A percentile compares a stretch with the other conserved stretches of the same genome.
Evolutionary conservation across 2,888 invertebrate species (phyloP).

Genomic region (Euzophera pinguis): DNA sequence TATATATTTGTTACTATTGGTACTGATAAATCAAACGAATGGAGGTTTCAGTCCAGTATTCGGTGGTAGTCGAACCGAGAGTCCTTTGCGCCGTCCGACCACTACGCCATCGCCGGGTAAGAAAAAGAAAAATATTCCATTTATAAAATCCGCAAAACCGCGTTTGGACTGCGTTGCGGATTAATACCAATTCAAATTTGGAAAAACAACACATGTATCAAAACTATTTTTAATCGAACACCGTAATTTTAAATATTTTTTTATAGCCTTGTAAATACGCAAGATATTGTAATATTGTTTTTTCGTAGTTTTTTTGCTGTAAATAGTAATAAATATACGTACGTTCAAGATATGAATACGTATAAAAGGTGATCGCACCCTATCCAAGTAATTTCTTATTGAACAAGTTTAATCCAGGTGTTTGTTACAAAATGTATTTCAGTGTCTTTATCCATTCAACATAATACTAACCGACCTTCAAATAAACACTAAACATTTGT

Average conservation of each 20-base stretch:
- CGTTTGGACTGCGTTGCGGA: not conserved
- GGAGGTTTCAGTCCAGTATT: conserved; percentile 18
- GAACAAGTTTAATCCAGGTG: not conserved
- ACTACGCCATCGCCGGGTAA: conserved; percentile 11
- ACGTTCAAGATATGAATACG: not conserved
- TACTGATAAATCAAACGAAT: conserved; percentile 1
- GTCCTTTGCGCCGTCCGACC: not conserved
- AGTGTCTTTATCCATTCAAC: conserved; percentile 1
- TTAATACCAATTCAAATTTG: not conserved
- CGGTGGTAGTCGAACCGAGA: conserved; percentile 14
- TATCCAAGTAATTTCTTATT: not conserved
- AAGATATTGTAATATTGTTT: not conserved
- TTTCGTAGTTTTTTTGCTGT: not conserved
- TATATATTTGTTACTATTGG: not conserved
- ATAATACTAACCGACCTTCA: conserved; percentile 1
- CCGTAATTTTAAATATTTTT: not conserved
- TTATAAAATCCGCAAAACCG: not conserved
- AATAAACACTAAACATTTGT: not conserved
- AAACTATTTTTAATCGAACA: not conserved
- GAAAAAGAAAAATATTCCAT: not conserved
- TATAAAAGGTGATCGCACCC: no score
- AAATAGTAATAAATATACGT: not conserved
- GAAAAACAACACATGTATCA: not conserved
- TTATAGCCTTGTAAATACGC: not conserved
- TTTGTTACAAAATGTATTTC: conserved; percentile 1